phyloP scores from a whole-genome alignment of 2,888 invertebrate species.

The Ischnura elegans region DNA sequence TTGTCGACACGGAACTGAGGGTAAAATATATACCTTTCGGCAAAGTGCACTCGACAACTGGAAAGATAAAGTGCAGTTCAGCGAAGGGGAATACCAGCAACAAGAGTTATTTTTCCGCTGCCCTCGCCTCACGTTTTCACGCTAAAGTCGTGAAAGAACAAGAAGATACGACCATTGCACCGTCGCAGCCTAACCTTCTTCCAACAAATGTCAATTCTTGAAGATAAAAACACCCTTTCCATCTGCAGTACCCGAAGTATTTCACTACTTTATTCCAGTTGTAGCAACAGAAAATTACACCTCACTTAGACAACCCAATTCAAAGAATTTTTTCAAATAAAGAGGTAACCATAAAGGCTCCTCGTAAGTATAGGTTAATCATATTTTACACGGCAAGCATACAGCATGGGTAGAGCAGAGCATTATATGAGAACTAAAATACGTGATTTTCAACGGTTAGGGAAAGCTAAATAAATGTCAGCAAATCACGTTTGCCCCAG shows the following conservation, averaged over 20 bases:
- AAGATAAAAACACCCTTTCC: background rate
- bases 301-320: background rate
- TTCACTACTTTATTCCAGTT: background rate
- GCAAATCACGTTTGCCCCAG: slow-evolving; percentile 21
- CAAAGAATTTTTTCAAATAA: background rate
- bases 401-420: background rate
- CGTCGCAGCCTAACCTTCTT: background rate
- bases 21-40: background rate
- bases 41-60: background rate
- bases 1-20: background rate
- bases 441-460: slow-evolving; percentile 1
- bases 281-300: background rate
- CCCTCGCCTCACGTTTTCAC: slow-evolving; percentile 6
- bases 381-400: background rate
- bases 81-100: background rate
- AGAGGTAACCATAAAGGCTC: background rate
- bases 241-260: background rate
- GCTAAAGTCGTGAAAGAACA: background rate
- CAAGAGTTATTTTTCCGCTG: background rate
- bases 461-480: slow-evolving; percentile 35
- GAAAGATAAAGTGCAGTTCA: background rate
- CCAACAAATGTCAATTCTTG: background rate
- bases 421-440: background rate
- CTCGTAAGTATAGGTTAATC: background rate
- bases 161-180: background rate